A percentile compares a stretch with the other conserved stretches of the same genome.
These are phyloP conservation scores for Tipula helvola DNA, from an alignment of 2,888 invertebrate species.

Conservation along the genomic window DNA sequence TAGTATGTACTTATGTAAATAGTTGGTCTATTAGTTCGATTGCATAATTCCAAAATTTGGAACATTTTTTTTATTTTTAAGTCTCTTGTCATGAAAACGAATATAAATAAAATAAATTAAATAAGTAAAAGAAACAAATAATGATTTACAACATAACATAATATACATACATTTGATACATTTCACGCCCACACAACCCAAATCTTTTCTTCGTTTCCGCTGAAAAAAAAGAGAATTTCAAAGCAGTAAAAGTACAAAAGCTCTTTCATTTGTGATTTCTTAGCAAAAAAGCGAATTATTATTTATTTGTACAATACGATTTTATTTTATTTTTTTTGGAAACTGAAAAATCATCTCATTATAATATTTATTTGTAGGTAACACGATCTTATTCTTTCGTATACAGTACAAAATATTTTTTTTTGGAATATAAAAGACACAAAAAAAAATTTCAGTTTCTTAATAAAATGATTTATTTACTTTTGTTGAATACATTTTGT, in stretches of 20 bases:
- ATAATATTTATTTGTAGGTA: background rate
- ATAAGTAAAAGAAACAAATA: background rate
- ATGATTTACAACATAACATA: background rate
- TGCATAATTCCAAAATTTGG: background rate
- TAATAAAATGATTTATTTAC: background rate
- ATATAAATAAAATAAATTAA: background rate
- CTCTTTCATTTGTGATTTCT: background rate
- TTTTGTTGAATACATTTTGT: background rate
- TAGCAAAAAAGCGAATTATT: background rate
- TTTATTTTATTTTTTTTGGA: background rate
- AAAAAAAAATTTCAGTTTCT: background rate
- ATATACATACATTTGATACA: background rate
- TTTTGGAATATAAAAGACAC: background rate
- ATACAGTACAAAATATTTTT: background rate
- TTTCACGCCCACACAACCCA: background rate
- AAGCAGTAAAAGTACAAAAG: background rate
- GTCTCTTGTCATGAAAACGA: background rate
- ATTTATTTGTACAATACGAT: background rate
- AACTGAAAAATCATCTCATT: slow-evolving; percentile 4
- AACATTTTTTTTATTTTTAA: background rate
- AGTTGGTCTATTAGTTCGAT: background rate
- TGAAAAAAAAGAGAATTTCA: background rate
- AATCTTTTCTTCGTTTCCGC: background rate
- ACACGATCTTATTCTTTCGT: background rate
- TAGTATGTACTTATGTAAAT: background rate